phyloP scores from a whole-genome alignment of 2,797 vertebrate genomes.

The Malurus splendens region DNA sequence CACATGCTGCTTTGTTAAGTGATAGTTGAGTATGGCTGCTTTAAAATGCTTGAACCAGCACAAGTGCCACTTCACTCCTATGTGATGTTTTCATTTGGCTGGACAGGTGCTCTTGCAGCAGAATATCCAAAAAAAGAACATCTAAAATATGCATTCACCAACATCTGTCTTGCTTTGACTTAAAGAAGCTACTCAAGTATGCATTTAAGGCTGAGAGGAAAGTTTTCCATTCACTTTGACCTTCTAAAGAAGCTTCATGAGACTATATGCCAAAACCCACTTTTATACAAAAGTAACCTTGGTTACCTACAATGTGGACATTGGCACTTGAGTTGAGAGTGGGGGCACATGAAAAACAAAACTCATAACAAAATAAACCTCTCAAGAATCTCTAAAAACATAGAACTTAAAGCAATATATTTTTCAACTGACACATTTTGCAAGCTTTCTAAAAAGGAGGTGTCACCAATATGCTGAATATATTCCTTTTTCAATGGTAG shows the following conservation, averaged over 20 bases:
- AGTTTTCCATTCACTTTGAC: constrained; percentile 25
- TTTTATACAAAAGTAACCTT: not conserved
- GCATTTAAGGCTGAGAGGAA: not conserved
- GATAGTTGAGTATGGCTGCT: not conserved
- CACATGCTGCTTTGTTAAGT: not conserved
- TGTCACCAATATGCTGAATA: not conserved
- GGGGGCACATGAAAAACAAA: accelerated
- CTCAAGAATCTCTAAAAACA: not conserved
- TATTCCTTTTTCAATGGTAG: not conserved
- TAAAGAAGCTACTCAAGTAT: not conserved
- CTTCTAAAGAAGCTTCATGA: constrained; percentile 8
- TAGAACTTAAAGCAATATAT: not conserved
- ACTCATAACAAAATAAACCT: not conserved
- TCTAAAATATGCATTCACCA: constrained; percentile 64
- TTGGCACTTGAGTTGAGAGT: not conserved
- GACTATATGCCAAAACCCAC: not conserved
- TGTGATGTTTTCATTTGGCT: constrained; percentile 43
- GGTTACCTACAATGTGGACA: not conserved
- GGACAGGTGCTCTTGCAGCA: constrained; percentile 43
- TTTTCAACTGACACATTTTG: not conserved
- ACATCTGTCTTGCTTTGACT: constrained; percentile 54
- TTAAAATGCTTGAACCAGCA: constrained; percentile 39
- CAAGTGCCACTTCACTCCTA: constrained; percentile 35
- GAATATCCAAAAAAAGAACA: constrained; percentile 34
- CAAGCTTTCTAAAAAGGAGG: not conserved